phyloP scores from a whole-genome alignment of 2,888 invertebrate genomes.

The Syritta pipiens region DNA sequence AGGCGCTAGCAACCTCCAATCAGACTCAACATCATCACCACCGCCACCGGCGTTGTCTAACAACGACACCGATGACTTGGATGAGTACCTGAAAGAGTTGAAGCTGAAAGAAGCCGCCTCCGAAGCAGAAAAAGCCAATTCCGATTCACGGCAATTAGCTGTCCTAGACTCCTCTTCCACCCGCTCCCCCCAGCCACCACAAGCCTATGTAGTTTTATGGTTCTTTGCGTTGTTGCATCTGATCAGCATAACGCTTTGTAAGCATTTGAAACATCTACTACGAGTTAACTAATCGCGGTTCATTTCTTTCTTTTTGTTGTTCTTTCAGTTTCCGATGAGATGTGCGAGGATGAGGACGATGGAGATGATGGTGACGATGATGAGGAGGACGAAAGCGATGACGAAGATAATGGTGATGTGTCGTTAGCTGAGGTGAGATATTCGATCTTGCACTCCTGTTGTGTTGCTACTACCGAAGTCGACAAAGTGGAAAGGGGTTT shows the following conservation, averaged over 20 bases:
- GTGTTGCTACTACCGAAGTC: neutral
- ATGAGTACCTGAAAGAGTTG: conserved; percentile 78
- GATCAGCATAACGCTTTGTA: conserved; percentile 77
- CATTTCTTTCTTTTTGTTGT: conserved; percentile 71
- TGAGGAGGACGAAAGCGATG: conserved; percentile 83
- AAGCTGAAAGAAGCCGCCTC: conserved; percentile 72
- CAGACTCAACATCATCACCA: neutral
- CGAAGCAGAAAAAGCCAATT: conserved; percentile 66
- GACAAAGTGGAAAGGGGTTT: neutral
- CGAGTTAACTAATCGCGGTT: conserved; percentile 72
- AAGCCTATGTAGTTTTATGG: conserved; percentile 78
- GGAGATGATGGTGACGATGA: conserved; percentile 72
- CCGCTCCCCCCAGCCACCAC: no score
- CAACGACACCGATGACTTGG: conserved; percentile 75
- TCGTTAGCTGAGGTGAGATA: conserved; percentile 76
- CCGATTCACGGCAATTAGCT: conserved; percentile 36
- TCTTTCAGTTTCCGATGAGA: conserved; percentile 72
- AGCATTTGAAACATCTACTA: conserved; percentile 72
- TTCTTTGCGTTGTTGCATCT: conserved; percentile 78
- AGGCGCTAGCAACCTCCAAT: neutral
- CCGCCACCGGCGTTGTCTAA: conserved; percentile 1
- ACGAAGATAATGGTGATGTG: conserved; percentile 81
- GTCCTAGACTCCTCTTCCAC: conserved; percentile 17
- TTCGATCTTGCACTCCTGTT: conserved; percentile 23
- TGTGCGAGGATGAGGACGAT: conserved; percentile 70